Conservation (phyloP, 2,888 invertebrate genomes). For the Pterostichus madidus region DNA sequence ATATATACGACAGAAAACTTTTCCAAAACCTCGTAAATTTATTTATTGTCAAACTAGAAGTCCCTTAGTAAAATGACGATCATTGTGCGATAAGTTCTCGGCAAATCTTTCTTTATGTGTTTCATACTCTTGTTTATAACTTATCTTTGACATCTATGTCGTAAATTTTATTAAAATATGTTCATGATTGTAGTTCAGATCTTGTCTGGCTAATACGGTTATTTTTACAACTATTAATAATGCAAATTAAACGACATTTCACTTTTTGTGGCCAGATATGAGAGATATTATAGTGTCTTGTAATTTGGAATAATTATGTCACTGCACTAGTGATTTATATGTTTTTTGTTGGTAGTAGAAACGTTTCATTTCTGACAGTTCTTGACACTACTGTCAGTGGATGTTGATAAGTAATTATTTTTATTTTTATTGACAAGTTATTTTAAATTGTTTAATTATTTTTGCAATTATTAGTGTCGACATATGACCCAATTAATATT, state of each 20-base stretch:
- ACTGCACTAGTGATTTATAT: slow-evolving; percentile 7
- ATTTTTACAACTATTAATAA: slow-evolving; percentile 29
- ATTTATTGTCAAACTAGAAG: slow-evolving; percentile 21
- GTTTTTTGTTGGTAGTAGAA: not conserved
- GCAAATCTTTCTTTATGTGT: slow-evolving; percentile 49
- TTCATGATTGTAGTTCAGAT: slow-evolving; percentile 47
- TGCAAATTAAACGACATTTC: slow-evolving; percentile 41
- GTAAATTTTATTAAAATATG: slow-evolving; percentile 63
- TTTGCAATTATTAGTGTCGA: not conserved
- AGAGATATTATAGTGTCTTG: not conserved
- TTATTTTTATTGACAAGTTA: not conserved
- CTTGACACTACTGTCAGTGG: not conserved
- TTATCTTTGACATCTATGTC: slow-evolving; percentile 57
- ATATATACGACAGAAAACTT: slow-evolving; percentile 8
- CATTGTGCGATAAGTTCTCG: slow-evolving; percentile 10
- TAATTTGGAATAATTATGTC: slow-evolving; percentile 33
- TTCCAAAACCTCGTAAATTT: not conserved
- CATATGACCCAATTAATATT: no score
- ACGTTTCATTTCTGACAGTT: not conserved
- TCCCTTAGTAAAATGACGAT: slow-evolving; percentile 35
- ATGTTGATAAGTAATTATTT: not conserved
- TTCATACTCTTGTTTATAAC: slow-evolving; percentile 51
- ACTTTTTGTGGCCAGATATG: slow-evolving; percentile 32
- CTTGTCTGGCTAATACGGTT: slow-evolving; percentile 8
- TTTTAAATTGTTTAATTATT: not conserved